Conservation (phyloP, 2,797 vertebrate species). For the Hydrolagus colliei region DNA sequence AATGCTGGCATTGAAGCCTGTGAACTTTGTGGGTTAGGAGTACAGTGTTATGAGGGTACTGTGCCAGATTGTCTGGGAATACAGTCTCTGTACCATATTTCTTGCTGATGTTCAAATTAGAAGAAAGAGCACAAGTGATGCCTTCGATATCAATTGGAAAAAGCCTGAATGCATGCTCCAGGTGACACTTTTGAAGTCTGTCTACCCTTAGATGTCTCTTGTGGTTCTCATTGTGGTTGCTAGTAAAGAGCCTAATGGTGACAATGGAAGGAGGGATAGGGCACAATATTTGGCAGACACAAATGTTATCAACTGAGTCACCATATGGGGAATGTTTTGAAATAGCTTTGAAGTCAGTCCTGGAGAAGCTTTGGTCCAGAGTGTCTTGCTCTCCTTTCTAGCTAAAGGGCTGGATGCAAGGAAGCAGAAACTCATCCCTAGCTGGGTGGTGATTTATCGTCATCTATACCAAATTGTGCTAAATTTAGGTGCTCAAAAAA, state of each 20-base stretch:
- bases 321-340: background rate
- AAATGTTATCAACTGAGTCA: background rate
- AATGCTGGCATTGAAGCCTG: constrained; percentile 9
- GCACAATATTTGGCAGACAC: background rate
- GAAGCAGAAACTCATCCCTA: background rate
- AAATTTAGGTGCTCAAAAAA: background rate
- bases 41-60: background rate
- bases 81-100: background rate
- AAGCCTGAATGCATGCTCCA: background rate
- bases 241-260: background rate
- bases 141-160: background rate
- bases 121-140: background rate
- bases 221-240: background rate
- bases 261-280: background rate
- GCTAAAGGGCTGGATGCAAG: background rate
- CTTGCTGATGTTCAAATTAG: background rate
- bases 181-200: background rate
- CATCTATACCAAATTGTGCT: background rate
- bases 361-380: background rate
- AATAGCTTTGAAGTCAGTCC: background rate
- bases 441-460: background rate
- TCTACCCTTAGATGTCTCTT: background rate
- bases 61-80: background rate
- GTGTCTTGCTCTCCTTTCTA: background rate
- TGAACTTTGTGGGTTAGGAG: background rate